Percentiles rank a stretch among this genome's conserved stretches.
Evolutionary conservation across 2,888 invertebrate genomes (phyloP).

Genomic region (Pyrrhia umbra): DNA sequence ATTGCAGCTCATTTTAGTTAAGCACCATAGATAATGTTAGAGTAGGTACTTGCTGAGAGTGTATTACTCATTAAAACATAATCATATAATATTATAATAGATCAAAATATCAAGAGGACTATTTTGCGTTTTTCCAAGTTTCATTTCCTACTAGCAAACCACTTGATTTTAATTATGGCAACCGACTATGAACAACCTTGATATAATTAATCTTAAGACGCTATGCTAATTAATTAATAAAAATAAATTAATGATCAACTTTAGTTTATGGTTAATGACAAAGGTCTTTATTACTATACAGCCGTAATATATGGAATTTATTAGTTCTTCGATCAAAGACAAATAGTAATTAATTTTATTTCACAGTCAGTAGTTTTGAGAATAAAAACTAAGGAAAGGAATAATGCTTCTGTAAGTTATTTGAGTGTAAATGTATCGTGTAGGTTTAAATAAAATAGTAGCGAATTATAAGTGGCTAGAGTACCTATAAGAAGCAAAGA

Average conservation of each 20-base stretch:
- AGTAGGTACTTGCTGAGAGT: constrained; percentile 1
- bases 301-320: constrained; percentile 24
- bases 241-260: constrained; percentile 19
- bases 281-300: constrained; percentile 17
- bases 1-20: constrained; percentile 29
- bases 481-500: neutral
- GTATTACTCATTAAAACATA: constrained; percentile 6
- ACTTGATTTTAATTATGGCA: constrained; percentile 6
- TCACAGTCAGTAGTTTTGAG: constrained; percentile 7
- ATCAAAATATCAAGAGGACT: neutral
- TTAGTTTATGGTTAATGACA: constrained; percentile 17
- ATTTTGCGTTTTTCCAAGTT: neutral
- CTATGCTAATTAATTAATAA: constrained; percentile 25
- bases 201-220: constrained; percentile 19
- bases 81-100: neutral
- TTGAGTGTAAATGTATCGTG: no score
- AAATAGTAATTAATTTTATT: constrained; percentile 18
- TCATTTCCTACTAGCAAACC: neutral
- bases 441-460: constrained; percentile 1
- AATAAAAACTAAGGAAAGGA: constrained; percentile 31
- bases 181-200: neutral
- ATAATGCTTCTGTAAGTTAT: neutral
- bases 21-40: neutral
- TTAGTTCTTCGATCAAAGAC: constrained; percentile 28
- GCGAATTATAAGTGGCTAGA: no score